Percentiles rank a stretch among this genome's conserved stretches.
phyloP scores from a whole-genome alignment of 2,888 invertebrate species.

The Arge pagana region DNA sequence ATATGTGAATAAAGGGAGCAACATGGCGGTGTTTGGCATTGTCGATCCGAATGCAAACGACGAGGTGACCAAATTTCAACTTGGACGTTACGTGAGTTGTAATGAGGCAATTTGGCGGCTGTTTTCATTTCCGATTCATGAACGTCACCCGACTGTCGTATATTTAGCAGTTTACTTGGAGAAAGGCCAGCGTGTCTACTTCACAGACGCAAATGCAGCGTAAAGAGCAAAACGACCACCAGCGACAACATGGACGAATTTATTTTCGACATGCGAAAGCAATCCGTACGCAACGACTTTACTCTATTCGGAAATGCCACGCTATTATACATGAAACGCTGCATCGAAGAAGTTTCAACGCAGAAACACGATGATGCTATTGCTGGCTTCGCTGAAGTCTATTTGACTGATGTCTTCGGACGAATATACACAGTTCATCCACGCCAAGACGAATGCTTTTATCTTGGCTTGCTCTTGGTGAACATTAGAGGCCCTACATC shows the following conservation, averaged over 20 bases:
- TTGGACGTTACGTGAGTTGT: slow-evolving; percentile 34
- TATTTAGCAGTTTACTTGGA: slow-evolving; percentile 41
- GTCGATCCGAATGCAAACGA: slow-evolving; percentile 32
- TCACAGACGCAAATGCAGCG: slow-evolving; percentile 31
- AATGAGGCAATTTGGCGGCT: slow-evolving; percentile 39
- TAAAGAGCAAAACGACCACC: slow-evolving; percentile 22
- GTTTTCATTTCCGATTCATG: slow-evolving; percentile 38
- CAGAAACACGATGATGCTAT: too few relatives aligned
- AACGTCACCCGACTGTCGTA: slow-evolving; percentile 36
- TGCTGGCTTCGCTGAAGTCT: too few relatives aligned
- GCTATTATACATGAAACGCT: too few relatives aligned
- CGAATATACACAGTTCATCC: slow-evolving; percentile 38
- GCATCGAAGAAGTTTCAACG: too few relatives aligned
- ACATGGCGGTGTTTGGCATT: slow-evolving; percentile 18
- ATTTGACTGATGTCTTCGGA: too few relatives aligned
- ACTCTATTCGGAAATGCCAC: background rate
- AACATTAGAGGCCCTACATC: slow-evolving; percentile 36
- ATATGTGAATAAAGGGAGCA: background rate
- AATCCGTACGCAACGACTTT: background rate
- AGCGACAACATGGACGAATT: slow-evolving; percentile 34
- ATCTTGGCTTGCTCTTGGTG: slow-evolving; percentile 39
- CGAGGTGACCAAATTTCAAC: slow-evolving; percentile 41
- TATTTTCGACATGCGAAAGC: slow-evolving; percentile 25
- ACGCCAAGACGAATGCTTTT: slow-evolving; percentile 36
- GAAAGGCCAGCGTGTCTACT: slow-evolving; percentile 41